Conservation (phyloP, 2,888 invertebrate species). For the Drosophila ezoana region DNA sequence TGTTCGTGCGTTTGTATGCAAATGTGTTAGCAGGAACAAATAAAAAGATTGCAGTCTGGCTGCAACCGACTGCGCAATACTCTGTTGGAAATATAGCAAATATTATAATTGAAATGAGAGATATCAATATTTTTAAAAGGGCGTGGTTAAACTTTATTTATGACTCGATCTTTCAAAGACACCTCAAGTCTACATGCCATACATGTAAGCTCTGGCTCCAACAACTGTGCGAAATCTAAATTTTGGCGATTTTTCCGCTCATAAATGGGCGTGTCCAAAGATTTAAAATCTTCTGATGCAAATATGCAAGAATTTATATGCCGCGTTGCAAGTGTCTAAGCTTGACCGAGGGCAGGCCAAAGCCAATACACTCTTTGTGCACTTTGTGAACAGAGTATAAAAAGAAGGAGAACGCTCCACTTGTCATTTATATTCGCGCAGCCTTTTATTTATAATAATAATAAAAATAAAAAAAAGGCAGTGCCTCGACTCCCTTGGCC, state of each 20-base stretch:
- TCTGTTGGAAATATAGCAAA: neutral
- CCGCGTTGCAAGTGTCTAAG: too few relatives aligned
- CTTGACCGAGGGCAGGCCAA: neutral
- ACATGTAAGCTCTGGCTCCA: too few relatives aligned
- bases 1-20: conserved; percentile 20
- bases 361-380: neutral
- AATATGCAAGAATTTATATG: too few relatives aligned
- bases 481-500: conserved; percentile 45
- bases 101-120: too few relatives aligned
- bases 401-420: conserved; percentile 31
- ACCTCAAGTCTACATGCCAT: too few relatives aligned
- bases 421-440: conserved; percentile 62
- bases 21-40: conserved; percentile 12
- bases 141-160: too few relatives aligned
- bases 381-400: neutral
- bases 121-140: too few relatives aligned
- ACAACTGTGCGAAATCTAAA: too few relatives aligned
- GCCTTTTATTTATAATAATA: conserved; percentile 52
- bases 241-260: too few relatives aligned
- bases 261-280: too few relatives aligned
- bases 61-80: neutral
- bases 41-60: neutral
- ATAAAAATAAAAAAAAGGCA: neutral
- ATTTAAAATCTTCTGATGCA: too few relatives aligned
- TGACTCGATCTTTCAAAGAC: too few relatives aligned